Evolutionary conservation across 92 coral and sea anemone species (phyloP).

Genomic region (Epizoanthus stellaris): DNA sequence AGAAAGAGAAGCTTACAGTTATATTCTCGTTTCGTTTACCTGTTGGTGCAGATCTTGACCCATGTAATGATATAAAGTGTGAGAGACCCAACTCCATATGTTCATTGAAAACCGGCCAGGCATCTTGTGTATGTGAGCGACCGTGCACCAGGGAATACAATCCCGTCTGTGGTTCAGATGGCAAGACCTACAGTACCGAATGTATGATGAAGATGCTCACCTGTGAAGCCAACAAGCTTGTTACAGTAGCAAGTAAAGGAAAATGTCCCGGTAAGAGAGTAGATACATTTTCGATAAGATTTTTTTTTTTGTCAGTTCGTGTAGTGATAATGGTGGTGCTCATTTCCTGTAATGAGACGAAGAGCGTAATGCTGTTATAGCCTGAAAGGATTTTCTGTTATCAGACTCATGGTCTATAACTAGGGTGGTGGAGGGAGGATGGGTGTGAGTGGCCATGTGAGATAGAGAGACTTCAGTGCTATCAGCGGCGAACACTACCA

Average conservation of each 20-base stretch:
- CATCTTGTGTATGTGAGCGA: constrained; percentile 40
- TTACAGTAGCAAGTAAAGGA: constrained; percentile 26
- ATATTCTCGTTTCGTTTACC: not conserved
- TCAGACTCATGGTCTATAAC: too few relatives aligned
- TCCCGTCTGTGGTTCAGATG: constrained; percentile 69
- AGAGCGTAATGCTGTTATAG: too few relatives aligned
- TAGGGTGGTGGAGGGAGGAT: too few relatives aligned
- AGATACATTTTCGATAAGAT: not conserved
- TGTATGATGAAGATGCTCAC: constrained; percentile 59
- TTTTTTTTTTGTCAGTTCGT: not conserved
- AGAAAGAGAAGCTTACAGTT: too few relatives aligned
- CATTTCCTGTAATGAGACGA: not conserved
- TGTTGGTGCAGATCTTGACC: not conserved
- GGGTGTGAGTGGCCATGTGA: too few relatives aligned
- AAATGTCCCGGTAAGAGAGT: constrained; percentile 26
- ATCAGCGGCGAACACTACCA: too few relatives aligned
- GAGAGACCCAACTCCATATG: constrained; percentile 13
- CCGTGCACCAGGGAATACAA: constrained; percentile 45
- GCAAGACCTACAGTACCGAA: constrained; percentile 56
- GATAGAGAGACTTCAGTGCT: too few relatives aligned
- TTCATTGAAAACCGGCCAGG: not conserved
- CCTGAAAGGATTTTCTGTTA: too few relatives aligned
- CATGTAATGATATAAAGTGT: constrained; percentile 1
- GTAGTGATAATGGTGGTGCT: not conserved
- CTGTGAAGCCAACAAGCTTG: constrained; percentile 48